Evolutionary conservation across 2,888 invertebrate genomes (phyloP), one percentile per base, ranked within the genome.

Genomic region (Phania funesta): DNA sequence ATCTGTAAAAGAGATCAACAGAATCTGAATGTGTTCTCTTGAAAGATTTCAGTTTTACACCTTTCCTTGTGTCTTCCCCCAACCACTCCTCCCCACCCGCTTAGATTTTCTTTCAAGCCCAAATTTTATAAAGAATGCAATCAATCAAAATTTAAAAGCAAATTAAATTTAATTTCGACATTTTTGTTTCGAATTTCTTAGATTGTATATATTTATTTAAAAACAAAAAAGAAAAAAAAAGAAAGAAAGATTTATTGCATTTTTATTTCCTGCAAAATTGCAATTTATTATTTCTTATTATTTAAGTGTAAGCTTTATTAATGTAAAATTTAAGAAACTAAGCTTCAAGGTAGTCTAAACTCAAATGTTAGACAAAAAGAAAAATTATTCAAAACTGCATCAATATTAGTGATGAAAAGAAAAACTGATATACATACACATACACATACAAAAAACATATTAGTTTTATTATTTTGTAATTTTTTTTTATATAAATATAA

Each of bases 121-220:
- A 38, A 50, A 46, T 56, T 71, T 78, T 44, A 26, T 50, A 50
- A 46, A n/a, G 18, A 50, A 41, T 32, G 24, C 13, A 20, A 65
- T 38, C 35, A 22, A 54, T 8, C 1, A 38, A 71, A 35, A 20
- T 58, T 68, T 18, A 20, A 24, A 20, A 35, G 32, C 32, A 13
- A 46, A 46, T n/a, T n/a, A n/a, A n/a, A n/a, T n/a, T n/a, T n/a
- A n/a, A n/a, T n/a, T n/a, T n/a, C n/a, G n/a, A n/a, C n/a, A n/a
- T 62, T 29, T 52, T 68, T 44, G 60, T 54, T 35, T 35, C 35
- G 22, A 62, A 38, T 26, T 68, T 52, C 48, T 71, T 48, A 64
- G 46, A 71, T 8, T 77, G 60, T 64, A 74, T 56, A 70, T 77
- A 77, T 70, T 71, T 71, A 71, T 71, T 62, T 41, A 50, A 26